Base-by-base conservation (phyloP, 2,797 vertebrate genomes). In the Carapus acus region DNA sequence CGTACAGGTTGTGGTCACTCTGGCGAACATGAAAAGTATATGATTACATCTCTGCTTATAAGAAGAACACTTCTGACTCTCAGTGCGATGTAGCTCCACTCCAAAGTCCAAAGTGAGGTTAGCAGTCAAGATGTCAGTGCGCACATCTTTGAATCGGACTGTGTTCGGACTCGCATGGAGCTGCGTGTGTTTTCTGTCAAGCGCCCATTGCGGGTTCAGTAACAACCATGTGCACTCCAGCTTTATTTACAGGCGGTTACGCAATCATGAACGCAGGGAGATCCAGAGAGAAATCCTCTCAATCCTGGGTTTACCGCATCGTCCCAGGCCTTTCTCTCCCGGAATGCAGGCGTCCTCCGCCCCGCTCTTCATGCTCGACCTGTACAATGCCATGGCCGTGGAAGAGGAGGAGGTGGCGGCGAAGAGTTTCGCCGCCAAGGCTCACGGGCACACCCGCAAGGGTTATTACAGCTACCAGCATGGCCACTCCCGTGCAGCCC, bases 171-270 rank as follows among this genome's bases (percentile, higher is more conserved):
- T 99, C 42, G 78, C 94, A 58, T 95, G 94, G 90, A 92, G 91
- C 88, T 91, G 83, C 76, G 83, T 92, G 85, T 88, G 89, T 69
- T 88, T 94, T 69, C 85, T 91, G 67, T 90, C 89, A 71, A 88
- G 89, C 66, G 86, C 89, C 48, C 89, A 91, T 64, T 92, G 91
- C 81, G 88, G 88, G 43, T 84, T 96, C 67, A 91, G 89, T 79
- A 93, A 97, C 85, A 96, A 96, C 85, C 96, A 99, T 81, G 94
- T 97, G 85, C 96, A 99, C 88, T 99, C 96, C n/a, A 99, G 96
- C 73, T 99, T 99, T 83, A 96, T 99, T 85, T 98, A 99, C 90
- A 90, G 96, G 89, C 88, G 94, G 70, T 87, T 99, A 84, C 91
- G 96, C 82, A 97, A 94, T 85, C 96, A 98, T 69, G 96, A 99